These are phyloP conservation scores for Catharus fuscescens DNA, from an alignment of 2,113 vertebrate species.

Conservation along the genomic window DNA sequence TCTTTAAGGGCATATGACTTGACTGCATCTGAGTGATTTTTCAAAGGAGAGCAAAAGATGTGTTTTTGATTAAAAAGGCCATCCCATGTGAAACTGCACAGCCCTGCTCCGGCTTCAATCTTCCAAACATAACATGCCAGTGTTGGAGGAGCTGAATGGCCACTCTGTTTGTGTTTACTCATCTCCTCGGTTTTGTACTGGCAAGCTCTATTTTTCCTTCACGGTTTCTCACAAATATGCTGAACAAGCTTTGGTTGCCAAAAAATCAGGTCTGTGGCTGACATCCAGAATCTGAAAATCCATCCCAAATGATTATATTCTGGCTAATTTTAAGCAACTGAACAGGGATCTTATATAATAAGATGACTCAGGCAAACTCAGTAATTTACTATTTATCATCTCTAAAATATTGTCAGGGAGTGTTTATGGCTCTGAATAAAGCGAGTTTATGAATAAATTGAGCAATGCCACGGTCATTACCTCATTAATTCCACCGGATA, in stretches of 20 bases:
- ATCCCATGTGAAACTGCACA: background rate
- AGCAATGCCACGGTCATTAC: background rate
- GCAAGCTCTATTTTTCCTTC: background rate
- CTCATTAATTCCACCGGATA: background rate
- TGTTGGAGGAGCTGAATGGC: background rate
- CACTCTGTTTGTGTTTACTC: background rate
- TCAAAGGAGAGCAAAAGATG: background rate
- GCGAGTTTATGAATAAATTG: background rate
- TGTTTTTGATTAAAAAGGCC: background rate
- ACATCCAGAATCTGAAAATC: background rate
- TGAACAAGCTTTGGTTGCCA: background rate
- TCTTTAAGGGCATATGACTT: background rate
- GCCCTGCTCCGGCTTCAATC: background rate
- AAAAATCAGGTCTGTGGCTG: background rate
- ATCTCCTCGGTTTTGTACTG: constrained; percentile 17
- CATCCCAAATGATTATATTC: background rate
- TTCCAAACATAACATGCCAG: background rate
- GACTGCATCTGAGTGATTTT: background rate
- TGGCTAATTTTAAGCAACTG: background rate
- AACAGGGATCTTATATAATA: background rate
- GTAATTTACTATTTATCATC: background rate
- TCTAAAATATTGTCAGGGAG: background rate
- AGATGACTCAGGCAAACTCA: background rate
- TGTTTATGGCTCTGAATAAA: background rate
- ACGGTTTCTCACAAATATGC: background rate